Conservation (phyloP, 2,113 vertebrate genomes). For the Rostratula benghalensis region DNA sequence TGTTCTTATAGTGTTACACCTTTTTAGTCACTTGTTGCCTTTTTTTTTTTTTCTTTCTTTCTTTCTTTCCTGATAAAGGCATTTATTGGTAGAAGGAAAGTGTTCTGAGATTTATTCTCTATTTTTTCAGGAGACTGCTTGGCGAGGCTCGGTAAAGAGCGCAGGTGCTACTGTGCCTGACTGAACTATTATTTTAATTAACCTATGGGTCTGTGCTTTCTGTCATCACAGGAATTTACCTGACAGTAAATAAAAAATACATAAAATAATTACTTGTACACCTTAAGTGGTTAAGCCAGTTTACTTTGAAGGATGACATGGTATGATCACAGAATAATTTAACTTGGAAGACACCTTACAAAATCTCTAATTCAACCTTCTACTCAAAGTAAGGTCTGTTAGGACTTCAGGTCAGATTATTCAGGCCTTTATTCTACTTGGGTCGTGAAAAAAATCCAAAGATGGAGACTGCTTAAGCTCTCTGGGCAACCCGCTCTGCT, state of each 20-base stretch:
- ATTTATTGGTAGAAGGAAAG: neutral
- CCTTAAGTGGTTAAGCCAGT: neutral
- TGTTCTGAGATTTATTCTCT: neutral
- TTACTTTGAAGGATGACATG: neutral
- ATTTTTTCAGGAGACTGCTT: neutral
- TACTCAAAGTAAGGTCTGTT: neutral
- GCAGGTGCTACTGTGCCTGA: neutral
- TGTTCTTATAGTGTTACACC: neutral
- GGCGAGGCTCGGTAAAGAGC: neutral
- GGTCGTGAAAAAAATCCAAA: neutral
- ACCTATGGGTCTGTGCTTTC: neutral
- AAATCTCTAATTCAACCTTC: neutral
- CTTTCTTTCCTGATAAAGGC: neutral
- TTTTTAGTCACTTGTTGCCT: neutral
- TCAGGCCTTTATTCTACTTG: neutral
- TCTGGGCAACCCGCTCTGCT: neutral
- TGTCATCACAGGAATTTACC: neutral
- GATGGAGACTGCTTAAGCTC: neutral
- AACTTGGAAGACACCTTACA: neutral
- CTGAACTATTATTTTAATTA: neutral
- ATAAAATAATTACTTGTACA: neutral
- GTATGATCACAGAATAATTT: neutral
- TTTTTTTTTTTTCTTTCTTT: neutral
- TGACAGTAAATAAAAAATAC: neutral
- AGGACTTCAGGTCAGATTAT: neutral